Evolutionary conservation across 1,140 invertebrate genomes (phyloP), one percentile per base, ranked within the genome.

Genomic region (Rhizoglyphus robini): DNA sequence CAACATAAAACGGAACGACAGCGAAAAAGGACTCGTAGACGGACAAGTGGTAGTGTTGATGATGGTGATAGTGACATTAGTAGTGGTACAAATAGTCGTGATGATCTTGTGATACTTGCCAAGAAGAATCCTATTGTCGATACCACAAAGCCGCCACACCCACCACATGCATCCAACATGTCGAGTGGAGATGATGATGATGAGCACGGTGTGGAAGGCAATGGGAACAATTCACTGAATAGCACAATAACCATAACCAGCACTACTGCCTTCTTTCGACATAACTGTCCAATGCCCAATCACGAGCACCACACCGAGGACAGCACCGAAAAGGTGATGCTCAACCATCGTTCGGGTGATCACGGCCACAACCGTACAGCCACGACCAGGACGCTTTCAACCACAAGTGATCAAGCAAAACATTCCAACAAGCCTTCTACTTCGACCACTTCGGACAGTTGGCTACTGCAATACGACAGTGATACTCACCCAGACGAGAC

Each of bases 181-280:
- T n/a, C n/a, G n/a, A n/a, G n/a, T n/a, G n/a, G n/a, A n/a, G n/a
- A n/a, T n/a, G n/a, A n/a, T n/a, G n/a, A n/a, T n/a, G n/a, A n/a
- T n/a, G n/a, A 41, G 36, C 36, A 41, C 36, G 18, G 36, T 11
- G 8, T 41, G 36, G 18, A 41, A 11, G 36, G 36, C 36, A 41
- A 41, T 41, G 18, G 36, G 36, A 41, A 41, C 18, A 41, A 8
- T 41, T 41, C 15, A 51, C 48, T 20, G 57, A 38, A 4, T 27
- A 38, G 20, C 5, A 8, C 57, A 5, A 38, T 4, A 5, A 38
- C 57, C 4, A 59, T 23, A 38, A 59, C 57, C 5, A 60, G 15
- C 2, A 60, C 58, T 18, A 60, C 27, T 60, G 58, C 58, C 58
- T 60, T 60, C 27, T 32, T 32, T 3, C 58, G 58, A n/a, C 29